Conservation (phyloP, 2,797 vertebrate genomes). For the Clamator glandarius region DNA sequence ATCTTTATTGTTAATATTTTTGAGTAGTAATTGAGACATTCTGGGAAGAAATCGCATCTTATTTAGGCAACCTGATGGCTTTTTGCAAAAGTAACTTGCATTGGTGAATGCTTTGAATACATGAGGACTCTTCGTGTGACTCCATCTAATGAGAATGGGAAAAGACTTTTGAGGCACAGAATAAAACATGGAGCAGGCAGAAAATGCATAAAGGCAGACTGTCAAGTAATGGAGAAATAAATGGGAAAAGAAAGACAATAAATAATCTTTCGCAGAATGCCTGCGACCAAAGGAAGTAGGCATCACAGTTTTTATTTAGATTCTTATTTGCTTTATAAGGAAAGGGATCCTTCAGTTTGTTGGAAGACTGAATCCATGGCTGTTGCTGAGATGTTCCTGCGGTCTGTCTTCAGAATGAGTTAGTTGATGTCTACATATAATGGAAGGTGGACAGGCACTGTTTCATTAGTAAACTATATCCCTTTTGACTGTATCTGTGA, state of each 20-base stretch:
- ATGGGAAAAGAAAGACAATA: neutral
- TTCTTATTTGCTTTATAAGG: neutral
- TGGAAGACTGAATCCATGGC: neutral
- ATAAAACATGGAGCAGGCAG: accelerated
- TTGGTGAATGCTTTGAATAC: neutral
- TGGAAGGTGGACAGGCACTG: neutral
- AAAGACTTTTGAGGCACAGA: neutral
- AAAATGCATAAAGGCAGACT: neutral
- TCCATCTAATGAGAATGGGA: neutral
- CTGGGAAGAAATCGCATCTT: neutral
- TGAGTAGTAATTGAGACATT: neutral
- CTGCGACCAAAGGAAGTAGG: neutral
- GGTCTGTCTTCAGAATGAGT: neutral
- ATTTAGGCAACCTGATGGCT: neutral
- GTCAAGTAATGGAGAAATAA: neutral
- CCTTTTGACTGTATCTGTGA: neutral
- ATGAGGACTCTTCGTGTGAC: neutral
- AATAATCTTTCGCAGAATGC: neutral
- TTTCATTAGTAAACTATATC: neutral
- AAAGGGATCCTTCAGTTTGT: neutral
- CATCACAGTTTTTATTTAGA: neutral
- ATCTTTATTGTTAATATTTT: neutral
- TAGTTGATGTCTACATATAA: neutral
- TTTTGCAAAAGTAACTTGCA: neutral
- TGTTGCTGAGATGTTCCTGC: neutral